Conservation (phyloP, 2,888 invertebrate species). For the Eilema griseolum region DNA sequence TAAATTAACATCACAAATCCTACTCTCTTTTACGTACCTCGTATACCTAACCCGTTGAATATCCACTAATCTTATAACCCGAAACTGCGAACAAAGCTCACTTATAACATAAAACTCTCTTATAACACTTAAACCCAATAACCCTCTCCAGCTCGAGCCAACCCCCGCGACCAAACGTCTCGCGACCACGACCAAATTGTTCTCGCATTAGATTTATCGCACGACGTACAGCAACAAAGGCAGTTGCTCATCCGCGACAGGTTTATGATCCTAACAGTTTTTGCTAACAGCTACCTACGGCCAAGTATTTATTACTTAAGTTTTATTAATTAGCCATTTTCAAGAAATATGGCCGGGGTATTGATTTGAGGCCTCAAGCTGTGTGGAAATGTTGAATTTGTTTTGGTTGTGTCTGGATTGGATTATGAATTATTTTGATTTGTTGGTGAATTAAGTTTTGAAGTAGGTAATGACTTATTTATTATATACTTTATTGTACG, state of each 20-base stretch:
- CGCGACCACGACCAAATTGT: constrained; percentile 71
- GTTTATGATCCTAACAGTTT: constrained; percentile 87
- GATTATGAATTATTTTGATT: neutral
- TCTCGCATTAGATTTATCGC: constrained; percentile 82
- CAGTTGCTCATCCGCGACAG: constrained; percentile 85
- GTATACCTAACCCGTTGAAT: neutral
- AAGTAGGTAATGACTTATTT: neutral
- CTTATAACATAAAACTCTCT: constrained; percentile 14
- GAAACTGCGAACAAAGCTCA: constrained; percentile 6
- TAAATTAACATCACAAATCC: neutral
- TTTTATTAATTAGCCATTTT: constrained; percentile 85
- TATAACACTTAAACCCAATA: constrained; percentile 18
- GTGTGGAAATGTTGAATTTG: constrained; percentile 34
- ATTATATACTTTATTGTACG: no score
- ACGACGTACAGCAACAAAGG: constrained; percentile 82
- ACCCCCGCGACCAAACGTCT: constrained; percentile 42
- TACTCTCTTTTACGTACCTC: neutral
- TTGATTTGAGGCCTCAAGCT: constrained; percentile 45
- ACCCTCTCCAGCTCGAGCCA: constrained; percentile 20
- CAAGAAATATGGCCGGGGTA: constrained; percentile 56
- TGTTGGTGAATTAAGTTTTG: constrained; percentile 3
- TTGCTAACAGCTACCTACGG: constrained; percentile 83
- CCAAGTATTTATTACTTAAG: constrained; percentile 80
- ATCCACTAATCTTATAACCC: neutral
- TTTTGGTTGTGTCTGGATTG: constrained; percentile 25